phyloP scores from a whole-genome alignment of 2,888 invertebrate genomes.

The Drosophila kokeensis region DNA sequence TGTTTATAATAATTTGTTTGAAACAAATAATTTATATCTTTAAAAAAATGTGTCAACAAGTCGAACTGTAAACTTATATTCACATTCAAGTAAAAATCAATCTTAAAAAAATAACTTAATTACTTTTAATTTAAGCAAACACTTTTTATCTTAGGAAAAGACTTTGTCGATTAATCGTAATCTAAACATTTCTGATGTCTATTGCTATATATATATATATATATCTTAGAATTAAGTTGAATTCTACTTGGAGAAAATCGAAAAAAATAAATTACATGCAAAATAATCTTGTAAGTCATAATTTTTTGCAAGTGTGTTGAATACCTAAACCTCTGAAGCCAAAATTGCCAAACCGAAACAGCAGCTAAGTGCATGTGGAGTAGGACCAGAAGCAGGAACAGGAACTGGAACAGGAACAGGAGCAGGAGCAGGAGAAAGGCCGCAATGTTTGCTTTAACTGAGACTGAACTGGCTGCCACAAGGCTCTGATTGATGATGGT shows the following conservation, averaged over 20 bases:
- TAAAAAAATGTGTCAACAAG: background rate
- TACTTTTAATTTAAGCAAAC: background rate
- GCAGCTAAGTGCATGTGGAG: constrained; percentile 23
- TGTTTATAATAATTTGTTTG: background rate
- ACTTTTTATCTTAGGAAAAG: background rate
- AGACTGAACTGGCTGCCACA: constrained; percentile 3
- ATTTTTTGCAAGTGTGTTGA: background rate
- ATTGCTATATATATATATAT: background rate
- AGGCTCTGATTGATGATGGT: constrained; percentile 41
- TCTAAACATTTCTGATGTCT: background rate
- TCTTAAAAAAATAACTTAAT: background rate
- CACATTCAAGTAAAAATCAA: background rate
- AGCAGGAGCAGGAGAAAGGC: constrained; percentile 1
- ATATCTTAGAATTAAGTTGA: background rate
- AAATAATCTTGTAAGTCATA: background rate
- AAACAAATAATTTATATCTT: background rate
- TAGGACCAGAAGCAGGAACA: background rate
- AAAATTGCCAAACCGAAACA: constrained; percentile 45
- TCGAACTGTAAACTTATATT: background rate
- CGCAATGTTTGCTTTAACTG: constrained; percentile 45
- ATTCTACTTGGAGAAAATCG: background rate
- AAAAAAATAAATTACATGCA: background rate
- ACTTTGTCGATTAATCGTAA: background rate
- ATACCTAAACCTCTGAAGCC: constrained; percentile 11
- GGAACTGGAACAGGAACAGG: background rate